These are phyloP conservation scores for Trichonephila inaurata DNA, from an alignment of 1,140 invertebrate species.

Conservation along the genomic window DNA sequence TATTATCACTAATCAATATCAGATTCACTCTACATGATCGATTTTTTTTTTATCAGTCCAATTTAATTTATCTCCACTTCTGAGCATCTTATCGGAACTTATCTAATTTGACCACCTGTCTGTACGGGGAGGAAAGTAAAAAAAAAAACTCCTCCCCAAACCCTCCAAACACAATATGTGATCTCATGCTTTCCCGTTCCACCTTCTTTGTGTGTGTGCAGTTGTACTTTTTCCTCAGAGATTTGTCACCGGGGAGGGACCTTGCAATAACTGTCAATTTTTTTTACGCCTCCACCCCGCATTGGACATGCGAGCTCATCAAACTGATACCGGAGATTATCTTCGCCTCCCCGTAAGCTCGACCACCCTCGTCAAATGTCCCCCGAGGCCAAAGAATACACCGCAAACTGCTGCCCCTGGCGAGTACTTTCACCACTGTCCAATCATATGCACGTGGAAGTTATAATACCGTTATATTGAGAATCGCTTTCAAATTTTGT, in stretches of 20 bases:
- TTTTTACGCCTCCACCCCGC: conserved; percentile 20
- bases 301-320: conserved; percentile 49
- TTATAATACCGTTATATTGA: background rate
- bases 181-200: background rate
- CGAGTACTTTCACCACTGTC: background rate
- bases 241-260: background rate
- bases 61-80: conserved; percentile 18
- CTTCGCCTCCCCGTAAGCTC: background rate
- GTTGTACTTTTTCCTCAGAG: background rate
- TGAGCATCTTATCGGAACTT: background rate
- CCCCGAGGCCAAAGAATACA: background rate
- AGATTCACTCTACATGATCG: too few species aligned
- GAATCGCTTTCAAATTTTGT: background rate
- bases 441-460: conserved; percentile 23
- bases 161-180: background rate
- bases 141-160: background rate
- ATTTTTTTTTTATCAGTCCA: background rate
- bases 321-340: conserved; percentile 58
- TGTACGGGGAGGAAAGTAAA: background rate
- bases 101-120: conserved; percentile 29
- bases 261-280: conserved; percentile 54
- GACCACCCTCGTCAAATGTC: background rate
- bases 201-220: background rate
- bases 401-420: background rate
- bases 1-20: too few species aligned